A percentile compares a stretch with the other conserved stretches of the same genome.
Conservation (phyloP, 2,888 invertebrate genomes). For the Lochmaea crataegi region DNA sequence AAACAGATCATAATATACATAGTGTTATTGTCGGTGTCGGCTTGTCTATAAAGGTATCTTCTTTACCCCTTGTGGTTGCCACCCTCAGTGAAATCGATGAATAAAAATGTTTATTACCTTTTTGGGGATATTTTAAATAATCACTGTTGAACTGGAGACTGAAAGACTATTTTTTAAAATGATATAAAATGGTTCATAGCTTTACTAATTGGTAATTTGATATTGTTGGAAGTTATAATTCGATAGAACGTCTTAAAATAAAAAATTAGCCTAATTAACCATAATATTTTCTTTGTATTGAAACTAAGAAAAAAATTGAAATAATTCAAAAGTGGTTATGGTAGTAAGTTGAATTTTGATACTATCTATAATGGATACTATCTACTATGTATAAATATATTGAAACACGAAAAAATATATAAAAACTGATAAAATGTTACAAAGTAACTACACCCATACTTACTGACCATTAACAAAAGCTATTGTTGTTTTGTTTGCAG, state of each 20-base stretch:
- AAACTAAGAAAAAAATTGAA: no score
- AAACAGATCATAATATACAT: slow-evolving; percentile 46
- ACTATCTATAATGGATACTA: no score
- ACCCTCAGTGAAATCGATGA: slow-evolving; percentile 42
- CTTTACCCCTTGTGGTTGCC: slow-evolving; percentile 42
- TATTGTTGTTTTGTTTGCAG: slow-evolving; percentile 31
- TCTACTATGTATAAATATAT: background rate
- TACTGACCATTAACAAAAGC: slow-evolving; percentile 24
- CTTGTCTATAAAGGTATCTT: slow-evolving; percentile 36
- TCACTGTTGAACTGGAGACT: slow-evolving; percentile 36
- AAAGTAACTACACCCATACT: slow-evolving; percentile 8
- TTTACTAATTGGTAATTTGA: slow-evolving; percentile 13
- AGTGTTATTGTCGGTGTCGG: slow-evolving; percentile 46
- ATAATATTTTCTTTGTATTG: no score
- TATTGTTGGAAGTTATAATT: background rate
- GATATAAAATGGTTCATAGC: background rate
- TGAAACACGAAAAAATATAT: background rate
- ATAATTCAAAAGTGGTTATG: no score
- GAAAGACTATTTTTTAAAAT: slow-evolving; percentile 7
- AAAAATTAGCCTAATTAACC: no score
- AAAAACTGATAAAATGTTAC: background rate
- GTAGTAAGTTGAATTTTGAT: no score
- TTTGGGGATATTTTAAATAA: slow-evolving; percentile 46
- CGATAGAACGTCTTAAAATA: background rate
- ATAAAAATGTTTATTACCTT: slow-evolving; percentile 47